Conservation (phyloP, 1,140 invertebrate genomes). For the Drosophila neocordata region DNA sequence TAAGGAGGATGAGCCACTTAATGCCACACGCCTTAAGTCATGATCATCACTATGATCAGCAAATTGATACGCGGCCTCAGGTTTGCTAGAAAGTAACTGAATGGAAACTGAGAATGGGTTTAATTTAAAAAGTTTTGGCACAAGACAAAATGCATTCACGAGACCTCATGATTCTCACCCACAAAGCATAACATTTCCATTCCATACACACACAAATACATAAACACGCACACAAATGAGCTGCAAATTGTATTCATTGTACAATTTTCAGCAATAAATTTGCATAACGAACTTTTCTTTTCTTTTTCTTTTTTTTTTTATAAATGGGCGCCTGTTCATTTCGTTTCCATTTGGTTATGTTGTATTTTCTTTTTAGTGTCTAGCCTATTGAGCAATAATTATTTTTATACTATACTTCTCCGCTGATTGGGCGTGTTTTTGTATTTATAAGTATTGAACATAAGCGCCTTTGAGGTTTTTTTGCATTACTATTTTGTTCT, state of each 20-base stretch:
- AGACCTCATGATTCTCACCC: not conserved
- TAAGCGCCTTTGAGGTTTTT: conserved; percentile 19
- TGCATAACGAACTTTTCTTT: conserved; percentile 10
- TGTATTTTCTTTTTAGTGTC: too few species aligned
- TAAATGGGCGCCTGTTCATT: conserved; percentile 7
- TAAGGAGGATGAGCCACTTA: conserved; percentile 73
- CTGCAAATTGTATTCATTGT: conserved; percentile 23
- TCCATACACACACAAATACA: not conserved
- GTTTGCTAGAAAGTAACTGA: conserved; percentile 44
- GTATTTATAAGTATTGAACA: not conserved
- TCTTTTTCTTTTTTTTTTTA: not conserved
- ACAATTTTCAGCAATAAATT: conserved; percentile 15
- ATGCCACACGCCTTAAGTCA: conserved; percentile 70
- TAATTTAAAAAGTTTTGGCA: conserved; percentile 2
- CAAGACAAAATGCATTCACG: conserved; percentile 2
- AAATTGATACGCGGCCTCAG: conserved; percentile 76
- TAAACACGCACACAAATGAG: not conserved
- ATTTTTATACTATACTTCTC: conserved; percentile 39
- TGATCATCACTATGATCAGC: conserved; percentile 31
- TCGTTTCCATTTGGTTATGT: conserved; percentile 9
- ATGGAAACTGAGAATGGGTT: not conserved
- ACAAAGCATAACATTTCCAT: not conserved
- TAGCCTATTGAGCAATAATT: conserved; percentile 63
- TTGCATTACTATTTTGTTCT: not conserved
- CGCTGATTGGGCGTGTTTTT: not conserved